Evolutionary conservation across 2,888 invertebrate species (phyloP).

Genomic region (Parochlus steinenii): DNA sequence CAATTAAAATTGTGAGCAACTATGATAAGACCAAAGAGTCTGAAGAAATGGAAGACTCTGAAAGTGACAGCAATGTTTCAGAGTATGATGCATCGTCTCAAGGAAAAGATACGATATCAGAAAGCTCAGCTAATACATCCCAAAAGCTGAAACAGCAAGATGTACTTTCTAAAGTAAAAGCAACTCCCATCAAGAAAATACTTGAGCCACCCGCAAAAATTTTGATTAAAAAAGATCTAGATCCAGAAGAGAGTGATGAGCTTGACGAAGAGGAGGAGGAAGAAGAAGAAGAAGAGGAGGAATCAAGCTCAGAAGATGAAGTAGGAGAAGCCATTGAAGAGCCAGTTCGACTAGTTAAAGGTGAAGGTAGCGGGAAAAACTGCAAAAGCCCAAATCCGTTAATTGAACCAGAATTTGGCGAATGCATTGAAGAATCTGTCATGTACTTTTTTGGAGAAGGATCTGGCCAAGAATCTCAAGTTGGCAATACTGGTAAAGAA

Average conservation of each 20-base stretch:
- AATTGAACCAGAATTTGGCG: slow-evolving; percentile 32
- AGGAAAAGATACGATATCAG: too few relatives aligned
- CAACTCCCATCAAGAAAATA: too few relatives aligned
- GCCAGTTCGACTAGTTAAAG: slow-evolving; percentile 50
- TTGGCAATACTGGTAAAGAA: slow-evolving; percentile 42
- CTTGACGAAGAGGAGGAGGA: slow-evolving; percentile 23
- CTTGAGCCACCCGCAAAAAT: too few relatives aligned
- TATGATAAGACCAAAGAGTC: slow-evolving; percentile 22
- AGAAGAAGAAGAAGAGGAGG: slow-evolving; percentile 14
- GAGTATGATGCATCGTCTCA: too few relatives aligned
- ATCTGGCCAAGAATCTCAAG: slow-evolving; percentile 50
- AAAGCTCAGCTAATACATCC: too few relatives aligned
- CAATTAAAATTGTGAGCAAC: slow-evolving; percentile 7
- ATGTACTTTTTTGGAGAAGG: slow-evolving; percentile 57
- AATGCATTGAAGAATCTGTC: slow-evolving; percentile 55
- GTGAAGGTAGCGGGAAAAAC: slow-evolving; percentile 49
- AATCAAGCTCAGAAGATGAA: slow-evolving; percentile 7
- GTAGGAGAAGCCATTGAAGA: slow-evolving; percentile 56
- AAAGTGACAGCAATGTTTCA: too few relatives aligned
- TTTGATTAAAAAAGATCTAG: slow-evolving; percentile 22
- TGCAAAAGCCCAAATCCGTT: slow-evolving; percentile 35
- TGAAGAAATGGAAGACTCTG: slow-evolving; percentile 32
- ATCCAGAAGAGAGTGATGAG: slow-evolving; percentile 17
- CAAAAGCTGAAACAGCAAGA: too few relatives aligned
- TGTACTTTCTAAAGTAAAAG: too few relatives aligned